Base-by-base conservation (phyloP, 2,888 invertebrate species). In the Schizotus pectinicornis region DNA sequence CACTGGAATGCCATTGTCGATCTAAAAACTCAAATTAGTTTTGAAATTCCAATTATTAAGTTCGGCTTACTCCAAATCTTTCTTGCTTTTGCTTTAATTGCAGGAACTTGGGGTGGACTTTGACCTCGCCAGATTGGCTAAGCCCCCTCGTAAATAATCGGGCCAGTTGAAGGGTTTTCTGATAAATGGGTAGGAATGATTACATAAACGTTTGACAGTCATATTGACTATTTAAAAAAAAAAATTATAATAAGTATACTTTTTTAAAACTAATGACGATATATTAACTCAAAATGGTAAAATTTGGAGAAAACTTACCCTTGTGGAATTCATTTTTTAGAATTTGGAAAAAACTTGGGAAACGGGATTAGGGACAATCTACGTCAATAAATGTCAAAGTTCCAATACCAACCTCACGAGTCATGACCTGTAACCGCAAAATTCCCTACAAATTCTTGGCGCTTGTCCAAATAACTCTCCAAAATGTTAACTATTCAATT, bases 1-100 rank as follows among this genome's bases (percentile, higher is more conserved):
- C 2, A 86, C 81, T 0, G 86, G 86, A 3, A 81, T 68, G 60
- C 83, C 85, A 78, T 86, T 82, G 5, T 85, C 83, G 77, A 80
- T 80, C 86, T 86, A 80, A 42, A 72, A 72, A 52, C 14, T 34
- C 34, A 32, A 37, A 46, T 38, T 39, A 8, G 35, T 43, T 12
- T 9, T 11, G 33, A 37, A 30, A 37, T 11, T 56, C 5, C 30
- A 6, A 9, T 11, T 8, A 48, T 8, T 48, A 32, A 45, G 34
- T 43, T 43, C 9, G 51, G 56, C 59, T 49, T 54, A 69, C 69
- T 58, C 63, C 64, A 47, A 71, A 66, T 56, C 55, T 64, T 39
- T 68, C 65, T 41, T 71, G 70, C 7, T 59, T 6, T 45, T 66
- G 60, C 50, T 61, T 65, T 6, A 68, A 49, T 37, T 47, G 53